Percentiles rank a stretch among this genome's conserved stretches.
Evolutionary conservation across 2,888 invertebrate genomes (phyloP).

Genomic region (Acronicta alni): DNA sequence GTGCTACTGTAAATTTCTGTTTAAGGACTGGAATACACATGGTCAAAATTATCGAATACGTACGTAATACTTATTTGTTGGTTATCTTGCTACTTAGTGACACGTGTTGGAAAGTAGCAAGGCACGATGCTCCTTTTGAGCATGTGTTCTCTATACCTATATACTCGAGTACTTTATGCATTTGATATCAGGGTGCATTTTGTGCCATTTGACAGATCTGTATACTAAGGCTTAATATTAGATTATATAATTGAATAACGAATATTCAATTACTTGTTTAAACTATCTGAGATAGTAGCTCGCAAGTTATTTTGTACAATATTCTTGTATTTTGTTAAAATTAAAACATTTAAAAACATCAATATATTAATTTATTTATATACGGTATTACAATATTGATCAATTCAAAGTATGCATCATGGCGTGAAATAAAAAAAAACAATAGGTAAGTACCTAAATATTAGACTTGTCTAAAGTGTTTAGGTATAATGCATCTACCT

Average conservation of each 20-base stretch:
- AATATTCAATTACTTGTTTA: constrained; percentile 36
- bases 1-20: too few relatives aligned
- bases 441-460: constrained; percentile 1
- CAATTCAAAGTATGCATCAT: constrained; percentile 12
- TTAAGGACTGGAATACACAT: background rate
- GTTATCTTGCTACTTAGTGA: background rate
- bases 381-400: constrained; percentile 13
- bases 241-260: constrained; percentile 33
- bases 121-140: background rate
- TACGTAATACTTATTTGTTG: background rate
- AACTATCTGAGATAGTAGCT: constrained; percentile 69
- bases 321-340: constrained; percentile 66
- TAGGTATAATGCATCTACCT: constrained; percentile 29
- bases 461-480: constrained; percentile 44
- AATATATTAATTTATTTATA: constrained; percentile 55
- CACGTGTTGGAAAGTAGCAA: background rate
- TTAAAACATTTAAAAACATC: constrained; percentile 50
- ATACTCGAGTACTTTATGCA: constrained; percentile 35
- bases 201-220: constrained; percentile 72
- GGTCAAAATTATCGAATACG: background rate
- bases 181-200: constrained; percentile 60
- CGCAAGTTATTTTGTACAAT: constrained; percentile 68
- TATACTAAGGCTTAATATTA: constrained; percentile 54
- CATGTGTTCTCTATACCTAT: background rate
- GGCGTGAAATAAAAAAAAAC: constrained; percentile 19